These are phyloP conservation scores for Cyclargus thomasi DNA, from an alignment of 1,140 invertebrate species.

Conservation along the genomic window DNA sequence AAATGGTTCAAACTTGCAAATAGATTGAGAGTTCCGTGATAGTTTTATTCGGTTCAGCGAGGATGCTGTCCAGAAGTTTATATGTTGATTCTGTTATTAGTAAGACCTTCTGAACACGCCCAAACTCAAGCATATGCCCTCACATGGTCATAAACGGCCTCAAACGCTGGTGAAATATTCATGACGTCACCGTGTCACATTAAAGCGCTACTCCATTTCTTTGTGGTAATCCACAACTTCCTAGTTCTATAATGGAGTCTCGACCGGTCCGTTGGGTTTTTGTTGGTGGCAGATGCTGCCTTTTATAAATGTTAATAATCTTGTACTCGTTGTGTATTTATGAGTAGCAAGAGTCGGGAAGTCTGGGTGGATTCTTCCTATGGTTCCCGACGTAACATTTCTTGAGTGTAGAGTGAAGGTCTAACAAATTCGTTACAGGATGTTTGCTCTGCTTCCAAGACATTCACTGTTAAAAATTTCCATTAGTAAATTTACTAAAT, in stretches of 20 bases:
- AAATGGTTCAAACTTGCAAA: too few relatives aligned
- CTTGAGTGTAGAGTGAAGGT: background rate
- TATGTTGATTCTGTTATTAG: too few relatives aligned
- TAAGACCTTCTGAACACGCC: too few relatives aligned
- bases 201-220: constrained; percentile 44
- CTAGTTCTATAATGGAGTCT: constrained; percentile 46
- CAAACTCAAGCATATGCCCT: background rate
- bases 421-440: background rate
- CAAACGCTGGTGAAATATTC: background rate
- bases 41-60: too few relatives aligned
- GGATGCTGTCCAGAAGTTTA: too few relatives aligned
- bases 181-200: constrained; percentile 10
- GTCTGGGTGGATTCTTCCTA: background rate
- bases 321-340: constrained; percentile 5
- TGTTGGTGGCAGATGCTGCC: constrained; percentile 10
- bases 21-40: too few relatives aligned
- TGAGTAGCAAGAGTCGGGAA: background rate
- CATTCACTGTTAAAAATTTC: too few relatives aligned
- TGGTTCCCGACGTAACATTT: background rate
- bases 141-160: background rate
- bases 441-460: too few relatives aligned
- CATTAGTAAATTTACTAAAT: too few relatives aligned
- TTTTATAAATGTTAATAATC: constrained; percentile 15
- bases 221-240: constrained; percentile 51
- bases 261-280: constrained; percentile 30